Conservation (phyloP, 2,113 vertebrate species). For the Takifugu flavidus region DNA sequence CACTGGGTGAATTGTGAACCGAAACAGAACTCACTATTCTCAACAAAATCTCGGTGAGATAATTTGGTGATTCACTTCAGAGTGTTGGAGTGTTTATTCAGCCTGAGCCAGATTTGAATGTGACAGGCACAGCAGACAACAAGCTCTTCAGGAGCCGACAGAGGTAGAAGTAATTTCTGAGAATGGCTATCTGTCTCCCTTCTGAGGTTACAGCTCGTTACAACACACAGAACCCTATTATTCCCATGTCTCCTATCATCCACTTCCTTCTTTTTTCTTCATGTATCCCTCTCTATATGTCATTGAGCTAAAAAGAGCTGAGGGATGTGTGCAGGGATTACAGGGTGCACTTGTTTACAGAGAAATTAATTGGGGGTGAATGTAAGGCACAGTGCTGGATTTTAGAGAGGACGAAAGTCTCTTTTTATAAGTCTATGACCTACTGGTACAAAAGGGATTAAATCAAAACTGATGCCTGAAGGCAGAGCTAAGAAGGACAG, state of each 20-base stretch:
- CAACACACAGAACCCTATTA: conserved; percentile 6
- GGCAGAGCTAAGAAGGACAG: conserved; percentile 14
- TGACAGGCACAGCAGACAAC: neutral
- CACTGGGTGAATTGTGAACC: too few species aligned
- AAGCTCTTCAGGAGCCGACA: conserved; percentile 12
- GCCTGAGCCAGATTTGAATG: conserved; percentile 8
- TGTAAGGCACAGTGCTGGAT: neutral
- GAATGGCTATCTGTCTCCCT: conserved; percentile 9
- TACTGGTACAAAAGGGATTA: conserved; percentile 6
- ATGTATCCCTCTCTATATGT: neutral
- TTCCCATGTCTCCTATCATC: conserved; percentile 4
- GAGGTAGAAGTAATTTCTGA: conserved; percentile 5
- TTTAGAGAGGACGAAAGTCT: neutral
- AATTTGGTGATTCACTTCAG: too few species aligned
- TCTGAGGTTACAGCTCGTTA: conserved; percentile 28
- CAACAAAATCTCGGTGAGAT: neutral
- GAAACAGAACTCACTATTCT: too few species aligned
- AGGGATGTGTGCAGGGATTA: neutral
- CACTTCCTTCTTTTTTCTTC: neutral
- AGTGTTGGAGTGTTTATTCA: neutral
- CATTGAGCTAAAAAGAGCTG: neutral
- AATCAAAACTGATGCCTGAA: conserved; percentile 19
- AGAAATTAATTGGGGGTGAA: conserved; percentile 15
- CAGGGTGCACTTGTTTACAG: conserved; percentile 1
- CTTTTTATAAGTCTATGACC: conserved; percentile 1